phyloP scores from a whole-genome alignment of 2,113 vertebrate genomes.

The Acanthochromis polyacanthus region DNA sequence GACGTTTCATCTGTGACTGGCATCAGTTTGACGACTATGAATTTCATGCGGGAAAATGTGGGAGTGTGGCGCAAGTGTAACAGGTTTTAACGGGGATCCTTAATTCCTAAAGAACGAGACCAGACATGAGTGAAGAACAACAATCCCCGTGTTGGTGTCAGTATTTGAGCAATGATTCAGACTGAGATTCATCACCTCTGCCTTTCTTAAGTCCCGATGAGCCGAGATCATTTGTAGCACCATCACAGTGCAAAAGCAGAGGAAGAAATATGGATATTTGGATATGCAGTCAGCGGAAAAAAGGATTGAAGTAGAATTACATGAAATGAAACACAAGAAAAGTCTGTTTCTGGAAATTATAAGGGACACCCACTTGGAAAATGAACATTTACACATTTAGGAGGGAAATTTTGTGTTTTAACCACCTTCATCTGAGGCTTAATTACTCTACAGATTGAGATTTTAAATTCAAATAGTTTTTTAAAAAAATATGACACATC shows the following conservation, averaged over 20 bases:
- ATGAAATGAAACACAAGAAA: too few relatives aligned
- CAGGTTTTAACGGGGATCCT: conserved; percentile 61
- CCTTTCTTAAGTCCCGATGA: background rate
- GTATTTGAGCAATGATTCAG: background rate
- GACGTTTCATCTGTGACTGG: conserved; percentile 11
- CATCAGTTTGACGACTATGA: background rate
- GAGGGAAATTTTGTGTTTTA: too few relatives aligned
- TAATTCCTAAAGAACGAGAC: conserved; percentile 67
- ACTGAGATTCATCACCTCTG: background rate
- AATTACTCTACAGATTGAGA: too few relatives aligned
- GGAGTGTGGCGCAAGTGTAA: conserved; percentile 52
- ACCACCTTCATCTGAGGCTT: too few relatives aligned
- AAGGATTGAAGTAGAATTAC: too few relatives aligned
- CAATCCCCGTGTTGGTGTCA: background rate
- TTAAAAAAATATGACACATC: too few relatives aligned
- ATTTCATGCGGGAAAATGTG: conserved; percentile 9
- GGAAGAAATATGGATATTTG: too few relatives aligned
- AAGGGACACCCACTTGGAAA: too few relatives aligned
- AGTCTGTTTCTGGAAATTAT: too few relatives aligned
- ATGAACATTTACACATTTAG: too few relatives aligned
- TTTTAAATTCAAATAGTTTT: too few relatives aligned
- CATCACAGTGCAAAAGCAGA: background rate
- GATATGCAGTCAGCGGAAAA: too few relatives aligned
- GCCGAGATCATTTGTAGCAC: background rate
- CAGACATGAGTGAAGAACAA: conserved; percentile 55